These are phyloP conservation scores for Macrochelys suwanniensis DNA, from an alignment of 2,797 vertebrate species.

Conservation along the genomic window DNA sequence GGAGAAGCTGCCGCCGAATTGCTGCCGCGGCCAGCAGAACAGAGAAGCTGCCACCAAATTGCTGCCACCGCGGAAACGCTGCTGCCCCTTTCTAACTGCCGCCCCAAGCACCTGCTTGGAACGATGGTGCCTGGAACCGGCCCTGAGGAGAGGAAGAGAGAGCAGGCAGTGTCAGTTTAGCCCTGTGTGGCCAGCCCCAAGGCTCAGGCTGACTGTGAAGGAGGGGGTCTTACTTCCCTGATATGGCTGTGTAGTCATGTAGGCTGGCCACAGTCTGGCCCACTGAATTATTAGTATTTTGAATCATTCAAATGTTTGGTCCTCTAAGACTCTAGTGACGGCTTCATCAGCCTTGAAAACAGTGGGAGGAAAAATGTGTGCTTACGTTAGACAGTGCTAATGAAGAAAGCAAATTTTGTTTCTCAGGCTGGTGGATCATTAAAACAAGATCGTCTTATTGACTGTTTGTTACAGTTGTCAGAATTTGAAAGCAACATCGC, in stretches of 20 bases:
- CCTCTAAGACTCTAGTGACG: fast-evolving
- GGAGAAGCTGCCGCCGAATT: too few relatives aligned
- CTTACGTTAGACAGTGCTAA: neutral
- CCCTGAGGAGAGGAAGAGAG: neutral
- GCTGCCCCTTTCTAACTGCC: too few relatives aligned
- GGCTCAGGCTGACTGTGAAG: neutral
- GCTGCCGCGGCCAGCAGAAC: too few relatives aligned
- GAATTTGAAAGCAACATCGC: slow-evolving; percentile 46
- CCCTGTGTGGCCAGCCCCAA: neutral
- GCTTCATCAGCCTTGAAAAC: slow-evolving; percentile 35
- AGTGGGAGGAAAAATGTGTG: neutral
- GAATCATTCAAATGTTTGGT: neutral
- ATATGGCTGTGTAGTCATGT: fast-evolving
- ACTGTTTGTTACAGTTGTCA: slow-evolving; percentile 56
- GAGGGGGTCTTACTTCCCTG: neutral
- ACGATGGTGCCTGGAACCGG: too few relatives aligned
- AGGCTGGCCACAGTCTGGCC: neutral
- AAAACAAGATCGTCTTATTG: slow-evolving; percentile 66
- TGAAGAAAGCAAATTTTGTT: slow-evolving; percentile 46
- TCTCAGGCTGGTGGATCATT: slow-evolving; percentile 50
- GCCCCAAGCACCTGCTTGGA: too few relatives aligned
- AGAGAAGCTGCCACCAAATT: too few relatives aligned
- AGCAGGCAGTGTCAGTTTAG: neutral
- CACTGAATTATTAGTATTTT: neutral
- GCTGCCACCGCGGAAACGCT: too few relatives aligned